Percentiles rank a stretch among this genome's conserved stretches.
phyloP scores from a whole-genome alignment of 2,113 vertebrate species.

The Equus quagga region DNA sequence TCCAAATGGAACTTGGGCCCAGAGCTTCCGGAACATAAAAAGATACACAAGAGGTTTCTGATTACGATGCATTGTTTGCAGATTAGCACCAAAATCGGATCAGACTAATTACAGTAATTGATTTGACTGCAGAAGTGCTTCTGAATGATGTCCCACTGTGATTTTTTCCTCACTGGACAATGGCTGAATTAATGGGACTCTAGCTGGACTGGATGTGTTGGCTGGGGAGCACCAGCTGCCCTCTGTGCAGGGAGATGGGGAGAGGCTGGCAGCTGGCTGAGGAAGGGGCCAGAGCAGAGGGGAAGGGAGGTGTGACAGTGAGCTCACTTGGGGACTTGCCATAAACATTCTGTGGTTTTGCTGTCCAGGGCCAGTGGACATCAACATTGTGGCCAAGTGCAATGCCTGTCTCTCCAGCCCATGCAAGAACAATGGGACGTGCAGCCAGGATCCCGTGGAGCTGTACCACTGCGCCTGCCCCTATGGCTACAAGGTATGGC shows the following conservation, averaged over 20 bases:
- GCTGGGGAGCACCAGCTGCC: background rate
- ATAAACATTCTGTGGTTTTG: slow-evolving; percentile 40
- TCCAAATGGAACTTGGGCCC: background rate
- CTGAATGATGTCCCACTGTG: slow-evolving; percentile 61
- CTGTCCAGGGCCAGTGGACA: slow-evolving; percentile 91
- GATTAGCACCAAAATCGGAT: slow-evolving; percentile 77
- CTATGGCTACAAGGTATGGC: slow-evolving; percentile 95
- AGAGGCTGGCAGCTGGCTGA: background rate
- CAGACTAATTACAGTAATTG: slow-evolving; percentile 78
- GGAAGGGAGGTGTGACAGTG: background rate
- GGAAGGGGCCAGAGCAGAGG: background rate
- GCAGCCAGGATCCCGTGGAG: slow-evolving; percentile 90
- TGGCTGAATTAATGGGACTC: slow-evolving; percentile 31
- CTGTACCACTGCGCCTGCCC: slow-evolving; percentile 95
- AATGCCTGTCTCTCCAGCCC: slow-evolving; percentile 95
- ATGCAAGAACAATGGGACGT: slow-evolving; percentile 96
- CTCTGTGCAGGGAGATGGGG: background rate
- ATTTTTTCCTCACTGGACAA: slow-evolving; percentile 52
- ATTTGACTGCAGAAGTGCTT: slow-evolving; percentile 68
- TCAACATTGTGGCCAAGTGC: slow-evolving; percentile 94
- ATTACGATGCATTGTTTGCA: slow-evolving; percentile 71
- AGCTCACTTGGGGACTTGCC: background rate
- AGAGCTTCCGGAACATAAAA: slow-evolving; percentile 38
- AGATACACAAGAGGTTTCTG: slow-evolving; percentile 56
- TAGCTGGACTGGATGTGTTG: background rate